These are phyloP conservation scores for Rutpela maculata DNA, from an alignment of 2,888 invertebrate genomes.

Conservation along the genomic window DNA sequence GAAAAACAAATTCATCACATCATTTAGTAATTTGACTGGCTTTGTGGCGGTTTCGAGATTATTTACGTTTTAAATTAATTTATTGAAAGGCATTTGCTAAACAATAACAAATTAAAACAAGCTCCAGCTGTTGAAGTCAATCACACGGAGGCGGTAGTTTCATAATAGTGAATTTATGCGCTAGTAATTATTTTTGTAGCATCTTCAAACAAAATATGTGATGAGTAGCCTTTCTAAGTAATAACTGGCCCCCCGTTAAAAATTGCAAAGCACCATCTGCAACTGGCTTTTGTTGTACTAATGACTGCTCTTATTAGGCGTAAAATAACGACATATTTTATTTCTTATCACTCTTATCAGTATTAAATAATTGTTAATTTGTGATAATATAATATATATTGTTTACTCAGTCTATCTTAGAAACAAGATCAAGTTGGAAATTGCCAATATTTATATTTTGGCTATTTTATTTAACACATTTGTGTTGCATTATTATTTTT, in stretches of 20 bases:
- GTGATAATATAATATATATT: no score
- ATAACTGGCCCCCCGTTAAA: background rate
- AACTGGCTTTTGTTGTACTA: background rate
- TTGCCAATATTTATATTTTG: no score
- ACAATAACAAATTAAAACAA: slow-evolving; percentile 2
- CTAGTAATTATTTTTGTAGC: background rate
- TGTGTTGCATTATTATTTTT: no score
- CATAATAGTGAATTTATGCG: background rate
- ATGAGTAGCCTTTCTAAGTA: background rate
- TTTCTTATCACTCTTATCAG: no score
- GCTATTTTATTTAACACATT: no score
- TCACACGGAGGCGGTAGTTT: background rate
- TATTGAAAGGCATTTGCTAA: slow-evolving; percentile 4
- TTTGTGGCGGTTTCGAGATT: slow-evolving; percentile 10
- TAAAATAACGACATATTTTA: no score
- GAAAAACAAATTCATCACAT: slow-evolving; percentile 1
- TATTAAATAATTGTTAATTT: no score
- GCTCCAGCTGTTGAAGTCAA: slow-evolving; percentile 11
- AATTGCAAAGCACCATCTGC: background rate
- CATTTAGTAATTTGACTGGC: slow-evolving; percentile 3
- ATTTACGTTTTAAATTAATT: slow-evolving; percentile 20
- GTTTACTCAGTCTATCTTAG: no score
- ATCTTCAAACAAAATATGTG: background rate
- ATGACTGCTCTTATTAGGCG: no score
- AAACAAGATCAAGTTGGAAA: no score